Evolutionary conservation across 2,888 invertebrate genomes (phyloP), one percentile per base, ranked within the genome.

Genomic region (Amphipyra tragopoginis): DNA sequence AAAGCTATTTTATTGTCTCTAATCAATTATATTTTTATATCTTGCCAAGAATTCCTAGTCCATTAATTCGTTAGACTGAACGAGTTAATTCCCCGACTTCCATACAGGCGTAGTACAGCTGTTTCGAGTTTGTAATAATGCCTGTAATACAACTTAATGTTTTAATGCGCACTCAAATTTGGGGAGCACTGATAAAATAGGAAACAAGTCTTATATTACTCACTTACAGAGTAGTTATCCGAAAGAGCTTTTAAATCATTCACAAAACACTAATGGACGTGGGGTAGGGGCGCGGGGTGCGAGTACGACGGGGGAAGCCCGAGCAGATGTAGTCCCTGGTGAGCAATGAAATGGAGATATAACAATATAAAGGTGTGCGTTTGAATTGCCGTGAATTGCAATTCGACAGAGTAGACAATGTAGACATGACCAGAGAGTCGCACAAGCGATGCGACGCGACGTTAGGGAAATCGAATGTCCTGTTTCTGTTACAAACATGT

Each of bases 241-340:
- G 94, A 94, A 94, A 94, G 94, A 94, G 94, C 94, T 94, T 94
- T 94, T 94, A 94, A 94, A 94, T 94, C 94, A 94, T 94, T 94
- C 94, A 94, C 94, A 94, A 94, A 94, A 94, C 94, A 94, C 94
- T 94, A 94, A 94, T 94, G 94, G 94, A 94, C 93, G 93, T 90
- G 90, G 93, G 90, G 92, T 82, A 82, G 84, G 84, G 87, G 86
- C 64, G 86, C 77, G 83, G 81, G 86, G 80, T 55, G 72, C 59
- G 63, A 45, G 63, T 58, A 57, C 49, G 72, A 77, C 49, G 72
- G 77, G 71, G 81, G 83, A 83, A 84, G 80, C 80, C 80, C 81
- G 80, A 85, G 90, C 90, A 90, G 93, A 90, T 91, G 91, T 88
- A 91, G 83, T 93, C 93, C 92, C 93, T 77, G 80, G 90, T 87